phyloP scores from a whole-genome alignment of 2,888 invertebrate genomes.

The Cephus spinipes region DNA sequence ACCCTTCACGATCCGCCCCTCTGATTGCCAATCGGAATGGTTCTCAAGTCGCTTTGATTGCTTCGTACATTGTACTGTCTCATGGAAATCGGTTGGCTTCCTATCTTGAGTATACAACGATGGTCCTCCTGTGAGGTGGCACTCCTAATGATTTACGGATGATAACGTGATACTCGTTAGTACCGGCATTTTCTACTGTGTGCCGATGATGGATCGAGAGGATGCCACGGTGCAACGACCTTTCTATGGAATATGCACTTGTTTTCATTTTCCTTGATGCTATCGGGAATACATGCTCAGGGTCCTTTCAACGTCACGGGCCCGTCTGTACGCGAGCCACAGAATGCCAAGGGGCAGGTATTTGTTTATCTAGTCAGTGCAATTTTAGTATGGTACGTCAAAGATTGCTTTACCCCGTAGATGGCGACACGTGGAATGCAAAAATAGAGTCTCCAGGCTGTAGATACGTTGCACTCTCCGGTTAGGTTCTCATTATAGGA shows the following conservation, averaged over 20 bases:
- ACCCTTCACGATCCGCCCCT: conserved; percentile 30
- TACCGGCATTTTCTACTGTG: background rate
- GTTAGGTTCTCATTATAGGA: background rate
- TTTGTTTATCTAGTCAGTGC: background rate
- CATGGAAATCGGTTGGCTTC: conserved; percentile 42
- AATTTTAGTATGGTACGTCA: background rate
- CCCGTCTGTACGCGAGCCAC: background rate
- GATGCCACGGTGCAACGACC: background rate
- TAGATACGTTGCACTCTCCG: background rate
- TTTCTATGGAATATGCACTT: background rate
- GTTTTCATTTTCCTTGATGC: background rate
- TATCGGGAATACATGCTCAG: background rate
- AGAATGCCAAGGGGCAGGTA: background rate
- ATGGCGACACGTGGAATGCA: background rate
- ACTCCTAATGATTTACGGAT: background rate
- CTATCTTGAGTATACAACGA: background rate
- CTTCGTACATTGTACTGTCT: conserved; percentile 47
- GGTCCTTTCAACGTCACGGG: background rate
- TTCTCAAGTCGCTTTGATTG: conserved; percentile 43
- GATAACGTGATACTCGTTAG: background rate
- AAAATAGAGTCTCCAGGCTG: background rate
- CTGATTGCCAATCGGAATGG: conserved; percentile 44
- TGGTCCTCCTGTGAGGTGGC: background rate
- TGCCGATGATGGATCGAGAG: background rate
- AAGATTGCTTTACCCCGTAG: background rate